phyloP scores from a whole-genome alignment of 2,888 invertebrate species.

The Xylophagus ater region DNA sequence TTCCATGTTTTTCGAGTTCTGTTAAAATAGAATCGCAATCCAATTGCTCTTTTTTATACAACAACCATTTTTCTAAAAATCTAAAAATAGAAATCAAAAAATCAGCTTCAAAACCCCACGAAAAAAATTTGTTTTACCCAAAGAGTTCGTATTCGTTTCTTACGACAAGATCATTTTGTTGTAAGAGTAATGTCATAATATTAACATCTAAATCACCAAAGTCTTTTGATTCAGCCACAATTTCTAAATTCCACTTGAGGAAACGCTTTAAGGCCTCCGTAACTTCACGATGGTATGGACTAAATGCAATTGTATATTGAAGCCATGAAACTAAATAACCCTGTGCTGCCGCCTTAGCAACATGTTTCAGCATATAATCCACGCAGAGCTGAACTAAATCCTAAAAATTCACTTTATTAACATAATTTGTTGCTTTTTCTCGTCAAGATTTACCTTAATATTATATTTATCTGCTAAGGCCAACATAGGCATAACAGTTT shows the following conservation, averaged over 20 bases:
- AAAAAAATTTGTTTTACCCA: constrained; percentile 37
- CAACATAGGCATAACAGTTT: constrained; percentile 75
- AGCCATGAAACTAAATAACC: constrained; percentile 82
- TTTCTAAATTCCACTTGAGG: constrained; percentile 83
- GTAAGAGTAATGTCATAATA: constrained; percentile 60
- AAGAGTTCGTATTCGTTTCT: constrained; percentile 81
- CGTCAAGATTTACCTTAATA: constrained; percentile 53
- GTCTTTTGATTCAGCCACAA: constrained; percentile 65
- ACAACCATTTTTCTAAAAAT: constrained; percentile 68
- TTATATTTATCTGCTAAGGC: constrained; percentile 92
- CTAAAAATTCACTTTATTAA: constrained; percentile 40
- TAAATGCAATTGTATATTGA: constrained; percentile 78
- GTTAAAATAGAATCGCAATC: constrained; percentile 40
- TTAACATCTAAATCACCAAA: constrained; percentile 75
- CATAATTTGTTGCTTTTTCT: constrained; percentile 1
- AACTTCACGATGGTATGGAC: constrained; percentile 43
- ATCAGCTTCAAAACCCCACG: too few species aligned
- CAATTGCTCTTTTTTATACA: constrained; percentile 52
- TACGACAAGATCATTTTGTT: constrained; percentile 79
- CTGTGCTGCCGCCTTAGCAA: constrained; percentile 71
- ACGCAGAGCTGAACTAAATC: constrained; percentile 75
- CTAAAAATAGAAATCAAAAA: constrained; percentile 35
- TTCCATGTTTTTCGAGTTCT: constrained; percentile 44
- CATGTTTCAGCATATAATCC: constrained; percentile 76
- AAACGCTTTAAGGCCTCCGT: constrained; percentile 65